Evolutionary conservation across 2,797 vertebrate species (phyloP), one percentile per base, ranked within the genome.

Genomic region (Sebastolobus alascanus): DNA sequence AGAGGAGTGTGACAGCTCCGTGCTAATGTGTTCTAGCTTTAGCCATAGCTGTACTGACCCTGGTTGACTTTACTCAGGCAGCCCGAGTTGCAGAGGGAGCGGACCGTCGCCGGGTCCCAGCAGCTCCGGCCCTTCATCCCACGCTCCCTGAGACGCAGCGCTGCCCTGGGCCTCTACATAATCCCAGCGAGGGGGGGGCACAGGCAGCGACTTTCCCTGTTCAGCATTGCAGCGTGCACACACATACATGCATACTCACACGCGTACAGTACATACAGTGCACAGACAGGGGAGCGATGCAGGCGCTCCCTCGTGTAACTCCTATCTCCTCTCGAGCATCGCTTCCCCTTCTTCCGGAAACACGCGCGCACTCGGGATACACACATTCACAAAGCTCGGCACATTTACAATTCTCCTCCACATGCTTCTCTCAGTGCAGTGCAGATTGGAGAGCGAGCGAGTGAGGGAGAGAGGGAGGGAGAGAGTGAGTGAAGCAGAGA

Each of bases 111-210:
- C 0, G 96, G 84, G 94, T 97, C 98, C 97, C 97, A 98, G 97
- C 98, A 99, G 95, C 97, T 96, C 94, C 97, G 96, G 91, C 97
- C 97, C 97, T 98, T 98, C 98, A 99, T 99, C 91, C 96, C 97
- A 77, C 87, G 50, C 87, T 85, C 86, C 89, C 85, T 71, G 69
- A 92, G 85, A 91, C 66, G 70, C 86, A 90, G 85, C 83, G 84
- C 86, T 81, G 93, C 92, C 80, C 91, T 46, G 87, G 87, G 85
- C 88, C 74, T 82, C 94, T 96, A 94, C 96, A 96, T 96, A 92
- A 94, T 93, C 84, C 85, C 79, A 82, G 77, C 50, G 37, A 84
- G 83, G 83, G 86, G 85, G 82, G 92, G 81, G 72, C 74, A 72
- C 72, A 82, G 18, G 59, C 80, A 80, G 86, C 79, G 59, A 87